phyloP scores from a whole-genome alignment of 2,888 invertebrate species.

The Nymphalis polychloros region DNA sequence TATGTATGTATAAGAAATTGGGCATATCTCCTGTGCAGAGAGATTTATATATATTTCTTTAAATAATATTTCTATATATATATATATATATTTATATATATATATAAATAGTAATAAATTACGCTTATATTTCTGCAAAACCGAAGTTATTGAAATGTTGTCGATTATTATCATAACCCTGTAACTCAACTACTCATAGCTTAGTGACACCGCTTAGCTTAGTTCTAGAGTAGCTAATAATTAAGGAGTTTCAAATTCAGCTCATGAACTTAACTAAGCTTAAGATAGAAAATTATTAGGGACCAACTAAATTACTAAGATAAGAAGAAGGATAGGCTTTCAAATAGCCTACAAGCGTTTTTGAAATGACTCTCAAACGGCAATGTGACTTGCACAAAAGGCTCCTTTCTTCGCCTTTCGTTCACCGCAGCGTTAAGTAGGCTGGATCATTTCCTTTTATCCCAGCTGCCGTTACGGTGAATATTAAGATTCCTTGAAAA shows the following conservation, averaged over 20 bases:
- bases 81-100: no score
- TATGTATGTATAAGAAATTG: no score
- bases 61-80: no score
- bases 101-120: no score
- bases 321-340: not conserved
- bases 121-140: no score
- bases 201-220: no score
- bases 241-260: not conserved
- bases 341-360: conserved; percentile 35
- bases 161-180: not conserved
- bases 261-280: not conserved
- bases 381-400: conserved; percentile 43
- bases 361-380: conserved; percentile 36
- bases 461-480: conserved; percentile 18
- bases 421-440: conserved; percentile 47
- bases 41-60: no score
- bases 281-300: not conserved
- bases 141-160: no score
- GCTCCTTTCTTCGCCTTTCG: conserved; percentile 41
- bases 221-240: not conserved
- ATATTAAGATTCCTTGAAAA: conserved; percentile 28
- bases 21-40: no score
- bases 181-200: no score
- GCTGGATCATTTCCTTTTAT: conserved; percentile 47
- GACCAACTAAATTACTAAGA: conserved; percentile 1